phyloP scores from a whole-genome alignment of 2,888 invertebrate genomes.

The Agrochola lota region DNA sequence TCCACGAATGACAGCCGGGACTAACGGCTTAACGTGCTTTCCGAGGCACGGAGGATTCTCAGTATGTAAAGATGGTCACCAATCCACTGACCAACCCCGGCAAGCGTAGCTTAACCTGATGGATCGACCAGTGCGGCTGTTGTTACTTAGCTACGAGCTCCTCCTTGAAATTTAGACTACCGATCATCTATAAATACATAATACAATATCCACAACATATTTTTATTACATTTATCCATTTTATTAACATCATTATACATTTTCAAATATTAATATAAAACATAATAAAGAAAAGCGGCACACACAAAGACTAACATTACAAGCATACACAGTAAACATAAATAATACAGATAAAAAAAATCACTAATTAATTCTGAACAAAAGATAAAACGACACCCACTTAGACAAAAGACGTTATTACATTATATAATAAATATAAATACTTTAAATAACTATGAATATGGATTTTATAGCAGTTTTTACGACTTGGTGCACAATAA shows the following conservation, averaged over 20 bases:
- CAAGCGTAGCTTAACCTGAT: too few relatives aligned
- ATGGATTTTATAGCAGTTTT: conserved; percentile 56
- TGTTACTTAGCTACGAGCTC: too few relatives aligned
- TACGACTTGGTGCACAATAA: conserved; percentile 50
- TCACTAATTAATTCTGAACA: conserved; percentile 55
- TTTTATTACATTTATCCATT: neutral
- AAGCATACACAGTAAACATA: conserved; percentile 19
- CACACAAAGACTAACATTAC: conserved; percentile 27
- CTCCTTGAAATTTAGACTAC: neutral
- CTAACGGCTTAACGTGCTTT: too few relatives aligned
- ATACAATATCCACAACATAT: neutral
- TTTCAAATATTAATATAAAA: neutral
- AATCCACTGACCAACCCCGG: too few relatives aligned
- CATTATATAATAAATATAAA: conserved; percentile 47
- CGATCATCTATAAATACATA: neutral
- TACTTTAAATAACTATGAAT: conserved; percentile 57
- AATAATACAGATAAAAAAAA: conserved; percentile 32
- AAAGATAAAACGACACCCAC: conserved; percentile 59
- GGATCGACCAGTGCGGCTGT: too few relatives aligned
- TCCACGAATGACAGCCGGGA: too few relatives aligned
- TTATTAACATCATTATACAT: neutral
- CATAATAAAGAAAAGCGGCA: conserved; percentile 20
- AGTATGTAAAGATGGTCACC: too few relatives aligned
- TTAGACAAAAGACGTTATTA: conserved; percentile 47
- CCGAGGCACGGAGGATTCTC: too few relatives aligned